Evolutionary conservation across 2,797 vertebrate species (phyloP).

Genomic region (Cottoperca gobio): DNA sequence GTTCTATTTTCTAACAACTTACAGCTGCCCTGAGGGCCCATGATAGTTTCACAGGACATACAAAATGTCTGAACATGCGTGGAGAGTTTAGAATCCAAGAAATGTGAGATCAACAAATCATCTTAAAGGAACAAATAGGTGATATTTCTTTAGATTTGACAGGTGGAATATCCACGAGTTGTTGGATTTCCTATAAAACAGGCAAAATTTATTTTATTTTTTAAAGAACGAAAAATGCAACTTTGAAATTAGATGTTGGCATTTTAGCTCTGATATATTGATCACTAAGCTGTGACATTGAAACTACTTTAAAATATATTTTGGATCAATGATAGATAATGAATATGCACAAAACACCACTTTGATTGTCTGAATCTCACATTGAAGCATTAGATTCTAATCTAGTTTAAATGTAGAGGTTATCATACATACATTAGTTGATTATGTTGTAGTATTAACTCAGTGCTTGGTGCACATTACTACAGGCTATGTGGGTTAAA

Average conservation of each 20-base stretch:
- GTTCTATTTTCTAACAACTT: conserved; percentile 80
- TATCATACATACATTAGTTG: background rate
- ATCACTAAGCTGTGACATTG: background rate
- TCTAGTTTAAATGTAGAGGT: background rate
- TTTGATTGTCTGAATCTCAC: background rate
- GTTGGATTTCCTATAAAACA: background rate
- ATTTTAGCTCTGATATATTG: background rate
- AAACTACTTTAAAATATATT: background rate
- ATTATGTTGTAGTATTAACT: background rate
- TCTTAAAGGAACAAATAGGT: background rate
- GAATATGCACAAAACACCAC: background rate
- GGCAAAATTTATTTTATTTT: background rate
- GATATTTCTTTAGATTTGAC: background rate
- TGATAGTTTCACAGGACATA: conserved; percentile 44
- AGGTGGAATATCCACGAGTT: conserved; percentile 9
- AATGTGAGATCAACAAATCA: background rate
- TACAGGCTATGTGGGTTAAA: background rate
- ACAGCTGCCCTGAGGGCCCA: conserved; percentile 60
- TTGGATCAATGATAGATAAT: background rate
- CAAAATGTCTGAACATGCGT: conserved; percentile 39
- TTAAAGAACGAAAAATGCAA: background rate
- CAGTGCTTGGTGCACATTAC: background rate
- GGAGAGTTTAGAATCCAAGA: background rate
- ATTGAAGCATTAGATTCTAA: background rate
- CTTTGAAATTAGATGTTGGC: background rate